These are phyloP conservation scores for Proales similis DNA, from an alignment of 1,140 invertebrate genomes.

Conservation along the genomic window DNA sequence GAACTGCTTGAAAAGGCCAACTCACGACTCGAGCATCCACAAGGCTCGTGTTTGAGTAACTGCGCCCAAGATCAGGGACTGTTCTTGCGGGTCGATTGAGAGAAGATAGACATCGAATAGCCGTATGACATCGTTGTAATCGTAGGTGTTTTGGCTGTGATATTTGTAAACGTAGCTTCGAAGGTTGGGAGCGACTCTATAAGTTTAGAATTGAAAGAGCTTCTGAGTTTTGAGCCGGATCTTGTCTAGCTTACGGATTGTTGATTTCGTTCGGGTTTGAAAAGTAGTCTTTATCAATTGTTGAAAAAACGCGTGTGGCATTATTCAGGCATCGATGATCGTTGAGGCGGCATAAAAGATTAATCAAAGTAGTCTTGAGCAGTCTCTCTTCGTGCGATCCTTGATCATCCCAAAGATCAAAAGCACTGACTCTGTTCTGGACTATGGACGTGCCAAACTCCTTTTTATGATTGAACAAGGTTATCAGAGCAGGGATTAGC, in stretches of 20 bases:
- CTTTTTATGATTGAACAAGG: not conserved
- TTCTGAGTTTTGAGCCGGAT: not conserved
- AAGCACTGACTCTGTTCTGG: not conserved
- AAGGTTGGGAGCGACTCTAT: slow-evolving; percentile 1
- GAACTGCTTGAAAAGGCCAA: not conserved
- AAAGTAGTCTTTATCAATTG: slow-evolving; percentile 8
- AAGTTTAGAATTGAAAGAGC: not conserved
- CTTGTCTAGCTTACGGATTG: not conserved
- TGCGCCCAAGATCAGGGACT: slow-evolving; percentile 8
- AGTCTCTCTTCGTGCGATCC: slow-evolving; percentile 3
- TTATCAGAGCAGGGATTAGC: not conserved
- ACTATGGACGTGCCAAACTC: slow-evolving; percentile 1
- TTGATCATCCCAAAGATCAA: slow-evolving; percentile 23
- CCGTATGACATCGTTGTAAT: slow-evolving; percentile 11
- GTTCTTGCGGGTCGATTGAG: slow-evolving; percentile 22
- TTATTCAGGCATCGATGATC: slow-evolving; percentile 22
- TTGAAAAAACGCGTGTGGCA: not conserved
- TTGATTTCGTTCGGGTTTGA: not conserved
- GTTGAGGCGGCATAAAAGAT: slow-evolving; percentile 21
- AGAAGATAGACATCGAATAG: slow-evolving; percentile 9
- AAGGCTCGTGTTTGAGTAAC: slow-evolving; percentile 10
- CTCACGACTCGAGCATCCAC: slow-evolving; percentile 33
- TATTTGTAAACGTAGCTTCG: not conserved
- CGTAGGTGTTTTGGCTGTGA: slow-evolving; percentile 31
- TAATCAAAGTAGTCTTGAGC: slow-evolving; percentile 22